Conservation (phyloP, 2,888 invertebrate genomes). For the Hesperia comma region DNA sequence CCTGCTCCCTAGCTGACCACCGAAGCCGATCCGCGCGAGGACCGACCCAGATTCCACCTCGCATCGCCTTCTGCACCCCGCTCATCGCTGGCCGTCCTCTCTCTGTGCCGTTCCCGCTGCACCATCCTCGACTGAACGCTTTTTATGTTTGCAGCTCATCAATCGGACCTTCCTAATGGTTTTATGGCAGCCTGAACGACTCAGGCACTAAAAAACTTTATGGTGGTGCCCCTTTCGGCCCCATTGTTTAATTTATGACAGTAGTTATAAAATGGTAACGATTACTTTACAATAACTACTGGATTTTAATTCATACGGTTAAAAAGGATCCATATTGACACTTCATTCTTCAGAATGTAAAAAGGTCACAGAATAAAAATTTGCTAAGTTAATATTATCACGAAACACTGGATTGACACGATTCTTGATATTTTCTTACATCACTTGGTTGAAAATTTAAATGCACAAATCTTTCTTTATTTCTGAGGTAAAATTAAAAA, state of each 20-base stretch:
- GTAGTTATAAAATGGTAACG: conserved; percentile 64
- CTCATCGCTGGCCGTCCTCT: conserved; percentile 73
- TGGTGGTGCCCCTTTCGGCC: conserved; percentile 78
- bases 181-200: conserved; percentile 68
- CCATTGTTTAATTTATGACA: conserved; percentile 71
- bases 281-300: conserved; percentile 56
- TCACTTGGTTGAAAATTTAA: background rate
- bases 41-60: conserved; percentile 61
- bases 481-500: conserved; percentile 36
- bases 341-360: conserved; percentile 52
- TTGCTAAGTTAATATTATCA: conserved; percentile 59
- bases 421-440: conserved; percentile 9
- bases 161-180: conserved; percentile 63
- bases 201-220: conserved; percentile 67
- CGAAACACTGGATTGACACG: conserved; percentile 3
- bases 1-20: conserved; percentile 73
- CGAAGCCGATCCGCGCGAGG: conserved; percentile 62
- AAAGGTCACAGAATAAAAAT: conserved; percentile 74
- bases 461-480: conserved; percentile 9
- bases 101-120: conserved; percentile 58
- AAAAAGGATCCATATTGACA: conserved; percentile 64
- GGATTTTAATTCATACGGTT: conserved; percentile 56
- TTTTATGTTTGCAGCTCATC: conserved; percentile 65
- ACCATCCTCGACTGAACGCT: conserved; percentile 70
- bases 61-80: conserved; percentile 70